phyloP scores from a whole-genome alignment of 2,113 vertebrate species.

The Struthio camelus region DNA sequence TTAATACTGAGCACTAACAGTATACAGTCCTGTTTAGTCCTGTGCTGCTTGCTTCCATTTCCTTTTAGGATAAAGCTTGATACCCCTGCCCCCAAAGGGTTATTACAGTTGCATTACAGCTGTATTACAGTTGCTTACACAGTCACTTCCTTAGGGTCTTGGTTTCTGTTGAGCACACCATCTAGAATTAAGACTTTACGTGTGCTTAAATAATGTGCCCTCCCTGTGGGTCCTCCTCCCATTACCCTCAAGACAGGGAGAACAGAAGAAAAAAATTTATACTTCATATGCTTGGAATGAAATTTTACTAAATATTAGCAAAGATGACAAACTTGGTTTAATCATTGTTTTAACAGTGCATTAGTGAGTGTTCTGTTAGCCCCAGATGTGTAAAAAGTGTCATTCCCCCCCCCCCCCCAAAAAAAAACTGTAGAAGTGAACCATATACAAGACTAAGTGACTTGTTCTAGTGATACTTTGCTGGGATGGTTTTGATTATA shows the following conservation, averaged over 20 bases:
- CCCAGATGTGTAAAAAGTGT: not conserved
- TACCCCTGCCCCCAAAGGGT: not conserved
- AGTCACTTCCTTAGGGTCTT: not conserved
- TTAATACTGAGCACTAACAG: fast-evolving
- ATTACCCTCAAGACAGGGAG: not conserved
- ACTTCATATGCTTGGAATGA: not conserved
- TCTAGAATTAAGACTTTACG: fast-evolving
- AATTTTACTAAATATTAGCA: not conserved
- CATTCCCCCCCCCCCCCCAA: not conserved
- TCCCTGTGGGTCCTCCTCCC: not conserved
- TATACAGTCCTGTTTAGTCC: not conserved
- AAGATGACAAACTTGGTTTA: not conserved
- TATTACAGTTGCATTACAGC: not conserved
- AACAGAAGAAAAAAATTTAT: not conserved
- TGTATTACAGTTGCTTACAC: not conserved
- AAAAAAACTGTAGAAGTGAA: not conserved
- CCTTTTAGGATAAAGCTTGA: not conserved
- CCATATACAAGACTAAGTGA: not conserved
- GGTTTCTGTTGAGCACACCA: too few relatives aligned
- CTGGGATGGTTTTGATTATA: fast-evolving
- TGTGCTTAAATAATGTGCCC: not conserved
- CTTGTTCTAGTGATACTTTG: not conserved
- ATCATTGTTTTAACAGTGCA: not conserved
- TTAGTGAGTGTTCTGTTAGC: not conserved
- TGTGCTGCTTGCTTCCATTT: not conserved